A percentile compares a stretch with the other conserved stretches of the same genome.
phyloP scores from a whole-genome alignment of 2,797 vertebrate species.

The Neostethus bicornis region DNA sequence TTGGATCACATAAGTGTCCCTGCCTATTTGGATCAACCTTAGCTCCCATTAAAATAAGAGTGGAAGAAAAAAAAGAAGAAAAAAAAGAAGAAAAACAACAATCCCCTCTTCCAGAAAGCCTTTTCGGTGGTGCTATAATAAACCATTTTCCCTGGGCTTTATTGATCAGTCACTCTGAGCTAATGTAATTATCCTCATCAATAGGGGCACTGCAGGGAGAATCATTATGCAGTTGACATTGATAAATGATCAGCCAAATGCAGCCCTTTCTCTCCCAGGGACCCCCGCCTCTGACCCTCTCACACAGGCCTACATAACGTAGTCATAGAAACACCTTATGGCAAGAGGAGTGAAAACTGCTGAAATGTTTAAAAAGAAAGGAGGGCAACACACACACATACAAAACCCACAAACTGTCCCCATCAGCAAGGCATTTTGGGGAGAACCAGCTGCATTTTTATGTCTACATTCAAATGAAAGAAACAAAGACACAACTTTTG shows the following conservation, averaged over 20 bases:
- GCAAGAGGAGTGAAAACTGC: constrained; percentile 81
- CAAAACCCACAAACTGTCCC: constrained; percentile 58
- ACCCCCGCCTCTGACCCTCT: constrained; percentile 89
- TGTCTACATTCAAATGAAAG: constrained; percentile 46
- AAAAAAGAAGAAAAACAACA: too few relatives aligned
- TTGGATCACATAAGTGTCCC: constrained; percentile 26
- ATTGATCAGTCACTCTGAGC: constrained; percentile 99
- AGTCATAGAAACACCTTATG: constrained; percentile 96
- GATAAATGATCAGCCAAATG: constrained; percentile 99
- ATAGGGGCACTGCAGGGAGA: constrained; percentile 98
- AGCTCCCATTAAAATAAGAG: constrained; percentile 33
- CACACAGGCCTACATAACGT: constrained; percentile 82
- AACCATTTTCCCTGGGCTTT: constrained; percentile 92
- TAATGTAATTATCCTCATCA: constrained; percentile 99
- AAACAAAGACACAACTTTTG: constrained; percentile 49
- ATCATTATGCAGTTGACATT: constrained; percentile 99
- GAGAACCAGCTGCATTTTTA: constrained; percentile 72
- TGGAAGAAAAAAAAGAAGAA: not conserved
- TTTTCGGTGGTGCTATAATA: constrained; percentile 81
- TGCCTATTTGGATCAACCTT: constrained; percentile 27
- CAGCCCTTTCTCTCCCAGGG: constrained; percentile 93
- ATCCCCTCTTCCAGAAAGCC: constrained; percentile 67
- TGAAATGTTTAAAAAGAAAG: constrained; percentile 66
- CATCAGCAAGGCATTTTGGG: constrained; percentile 60
- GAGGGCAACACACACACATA: constrained; percentile 53